Evolutionary conservation across 2,113 vertebrate genomes (phyloP), one percentile per base, ranked within the genome.

Genomic region (Boulengerochromis microlepis): DNA sequence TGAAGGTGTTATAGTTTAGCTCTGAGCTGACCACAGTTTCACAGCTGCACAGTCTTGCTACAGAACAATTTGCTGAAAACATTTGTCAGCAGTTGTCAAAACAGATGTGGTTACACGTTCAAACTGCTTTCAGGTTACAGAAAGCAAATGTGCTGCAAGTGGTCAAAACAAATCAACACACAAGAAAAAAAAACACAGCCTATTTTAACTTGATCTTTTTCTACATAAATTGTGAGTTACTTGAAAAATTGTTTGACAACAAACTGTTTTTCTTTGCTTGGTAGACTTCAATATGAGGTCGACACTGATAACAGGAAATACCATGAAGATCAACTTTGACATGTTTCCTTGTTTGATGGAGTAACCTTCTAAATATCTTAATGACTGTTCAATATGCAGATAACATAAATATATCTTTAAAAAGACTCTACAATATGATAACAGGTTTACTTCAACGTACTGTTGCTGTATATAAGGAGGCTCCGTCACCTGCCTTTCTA

Each of bases 1-100:
- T 19, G 0, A 50, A 50, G 15, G 8, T 0, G 18, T 3, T 19
- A 52, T 45, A 7, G 13, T 2, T 45, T 52, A 52, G 1, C 50
- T 52, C 50, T 52, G 50, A 52, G 50, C 50, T n/a, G 18, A 52
- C 50, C 8, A 52, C 50, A 52, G 18, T 52, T 52, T 52, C 50
- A 52, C 50, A 52, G 4, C 18, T 10, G 50, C 50, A n/a, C 4
- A 52, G 50, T 52, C 1, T 50, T 50, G 16, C 50, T 52, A 52
- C 18, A 19, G 50, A 52, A 52, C 9, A 9, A 52, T 52, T 52
- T 52, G 50, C 50, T 52, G 50, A 52, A 52, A 52, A 19, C 18
- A 52, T 52, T 52, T 52, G 50, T 52, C 50, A 0, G 50, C 50
- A n/a, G 9, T 52, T 52, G 19, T 52, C 50, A 53, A 53, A 53